Evolutionary conservation across 2,888 invertebrate genomes (phyloP).

Genomic region (Saturnia pavonia): DNA sequence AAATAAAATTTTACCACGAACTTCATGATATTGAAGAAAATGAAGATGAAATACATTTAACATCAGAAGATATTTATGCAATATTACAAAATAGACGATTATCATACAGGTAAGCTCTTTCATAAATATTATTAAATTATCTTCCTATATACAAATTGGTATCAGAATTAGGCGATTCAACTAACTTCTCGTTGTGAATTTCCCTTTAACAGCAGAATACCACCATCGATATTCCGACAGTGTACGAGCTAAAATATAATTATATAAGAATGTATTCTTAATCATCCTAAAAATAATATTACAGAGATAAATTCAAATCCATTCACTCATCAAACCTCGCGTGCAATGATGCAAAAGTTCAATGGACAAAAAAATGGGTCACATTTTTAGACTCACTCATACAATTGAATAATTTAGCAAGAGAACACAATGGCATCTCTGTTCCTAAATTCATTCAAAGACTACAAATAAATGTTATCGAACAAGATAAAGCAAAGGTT

Average conservation of each 20-base stretch:
- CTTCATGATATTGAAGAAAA: slow-evolving; percentile 19
- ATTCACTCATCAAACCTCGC: slow-evolving; percentile 35
- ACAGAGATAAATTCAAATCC: slow-evolving; percentile 39
- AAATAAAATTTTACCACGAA: slow-evolving; percentile 24
- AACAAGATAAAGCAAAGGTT: slow-evolving; percentile 28
- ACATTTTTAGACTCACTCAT: slow-evolving; percentile 47
- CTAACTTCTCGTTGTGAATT: too few relatives aligned
- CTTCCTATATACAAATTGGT: neutral
- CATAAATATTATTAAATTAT: neutral
- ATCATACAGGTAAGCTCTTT: slow-evolving; percentile 37
- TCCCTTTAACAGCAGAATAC: too few relatives aligned
- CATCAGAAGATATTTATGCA: slow-evolving; percentile 41
- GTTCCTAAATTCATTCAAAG: slow-evolving; percentile 40
- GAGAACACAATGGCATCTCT: slow-evolving; percentile 38
- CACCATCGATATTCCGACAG: neutral
- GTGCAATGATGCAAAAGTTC: slow-evolving; percentile 33
- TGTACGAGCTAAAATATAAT: neutral
- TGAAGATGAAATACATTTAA: slow-evolving; percentile 34
- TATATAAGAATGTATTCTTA: neutral
- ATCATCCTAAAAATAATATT: neutral
- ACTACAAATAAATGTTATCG: slow-evolving; percentile 34
- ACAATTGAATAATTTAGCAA: slow-evolving; percentile 37
- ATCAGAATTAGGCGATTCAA: too few relatives aligned
- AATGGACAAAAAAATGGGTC: slow-evolving; percentile 43
- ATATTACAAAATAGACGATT: slow-evolving; percentile 39